A percentile compares a stretch with the other conserved stretches of the same genome.
Conservation (phyloP, 2,888 invertebrate genomes). For the Xanthorhoe spadicearia region DNA sequence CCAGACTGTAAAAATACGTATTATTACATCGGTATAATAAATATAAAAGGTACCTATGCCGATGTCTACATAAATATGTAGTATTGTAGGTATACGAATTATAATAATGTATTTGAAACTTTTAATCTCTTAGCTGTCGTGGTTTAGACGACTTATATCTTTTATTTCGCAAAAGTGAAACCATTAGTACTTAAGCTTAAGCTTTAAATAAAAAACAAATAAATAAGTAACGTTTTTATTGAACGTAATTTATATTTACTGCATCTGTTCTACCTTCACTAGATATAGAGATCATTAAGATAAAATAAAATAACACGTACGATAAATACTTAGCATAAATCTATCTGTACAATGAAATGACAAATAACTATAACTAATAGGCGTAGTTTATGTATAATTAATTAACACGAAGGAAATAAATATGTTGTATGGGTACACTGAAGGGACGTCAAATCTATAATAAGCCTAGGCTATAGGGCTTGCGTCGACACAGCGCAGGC, state of each 20-base stretch:
- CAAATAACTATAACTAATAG: constrained; percentile 53
- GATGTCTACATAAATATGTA: no score
- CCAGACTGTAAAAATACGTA: no score
- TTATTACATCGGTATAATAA: no score
- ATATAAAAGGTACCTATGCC: no score
- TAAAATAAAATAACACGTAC: constrained; percentile 61
- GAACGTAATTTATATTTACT: constrained; percentile 80
- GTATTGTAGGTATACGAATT: no score
- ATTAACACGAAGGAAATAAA: constrained; percentile 43
- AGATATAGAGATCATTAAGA: constrained; percentile 63
- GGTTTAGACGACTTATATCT: no score
- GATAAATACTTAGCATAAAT: constrained; percentile 47
- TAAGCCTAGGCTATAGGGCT: constrained; percentile 30
- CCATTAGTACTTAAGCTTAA: neutral
- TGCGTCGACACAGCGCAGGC: constrained; percentile 1
- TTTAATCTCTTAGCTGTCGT: no score
- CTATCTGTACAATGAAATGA: constrained; percentile 62
- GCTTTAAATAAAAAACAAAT: constrained; percentile 47
- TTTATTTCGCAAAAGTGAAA: no score
- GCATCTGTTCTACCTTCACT: constrained; percentile 72
- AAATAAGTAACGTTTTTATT: constrained; percentile 80
- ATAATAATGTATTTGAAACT: no score
- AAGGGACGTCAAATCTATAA: constrained; percentile 22
- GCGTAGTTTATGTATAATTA: constrained; percentile 43
- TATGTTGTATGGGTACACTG: constrained; percentile 38